These are phyloP conservation scores for Bombylius discolor DNA, from an alignment of 2,888 invertebrate species.

Conservation along the genomic window DNA sequence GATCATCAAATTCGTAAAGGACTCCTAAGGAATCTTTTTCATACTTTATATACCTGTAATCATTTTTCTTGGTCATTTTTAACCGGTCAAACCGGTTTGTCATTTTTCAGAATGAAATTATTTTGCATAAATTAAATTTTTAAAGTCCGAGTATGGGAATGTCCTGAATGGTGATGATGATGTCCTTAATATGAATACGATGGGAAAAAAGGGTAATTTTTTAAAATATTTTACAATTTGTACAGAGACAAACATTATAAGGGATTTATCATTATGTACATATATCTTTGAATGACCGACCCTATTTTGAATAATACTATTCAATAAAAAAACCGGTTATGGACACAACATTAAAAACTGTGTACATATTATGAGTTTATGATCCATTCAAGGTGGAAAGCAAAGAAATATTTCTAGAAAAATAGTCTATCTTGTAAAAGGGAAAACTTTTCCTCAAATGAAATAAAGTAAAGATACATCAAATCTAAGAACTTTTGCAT, in stretches of 20 bases:
- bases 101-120: neutral
- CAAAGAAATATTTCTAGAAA: too few species aligned
- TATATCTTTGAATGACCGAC: neutral
- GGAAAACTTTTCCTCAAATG: too few species aligned
- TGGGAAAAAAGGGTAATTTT: neutral
- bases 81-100: conserved; percentile 22
- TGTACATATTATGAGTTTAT: too few species aligned
- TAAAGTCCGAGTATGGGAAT: conserved; percentile 3
- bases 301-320: neutral
- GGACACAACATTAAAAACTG: neutral
- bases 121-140: conserved; percentile 12
- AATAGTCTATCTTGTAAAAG: too few species aligned
- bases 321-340: neutral
- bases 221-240: neutral
- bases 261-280: neutral
- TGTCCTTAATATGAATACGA: neutral
- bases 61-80: conserved; percentile 14
- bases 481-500: too few species aligned
- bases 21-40: too few species aligned
- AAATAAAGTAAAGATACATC: too few species aligned
- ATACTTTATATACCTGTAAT: neutral
- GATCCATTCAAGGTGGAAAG: too few species aligned
- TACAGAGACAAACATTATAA: neutral
- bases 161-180: neutral
- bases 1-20: too few species aligned